Evolutionary conservation across 1,140 invertebrate species (phyloP).

Genomic region (Neodiprion lecontei): DNA sequence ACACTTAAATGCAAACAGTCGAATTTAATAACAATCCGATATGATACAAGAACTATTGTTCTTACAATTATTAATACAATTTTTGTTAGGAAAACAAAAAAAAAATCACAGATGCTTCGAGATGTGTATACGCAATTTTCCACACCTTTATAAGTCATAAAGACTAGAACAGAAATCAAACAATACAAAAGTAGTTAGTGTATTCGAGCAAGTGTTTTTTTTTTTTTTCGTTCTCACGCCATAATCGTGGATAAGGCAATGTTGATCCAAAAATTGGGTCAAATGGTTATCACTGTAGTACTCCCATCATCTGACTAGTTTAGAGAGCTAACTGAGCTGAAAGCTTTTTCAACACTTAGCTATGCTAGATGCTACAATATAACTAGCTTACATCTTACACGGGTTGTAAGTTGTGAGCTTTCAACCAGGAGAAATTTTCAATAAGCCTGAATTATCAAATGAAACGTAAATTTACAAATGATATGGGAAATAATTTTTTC

Average conservation of each 20-base stretch:
- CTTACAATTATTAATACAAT: background rate
- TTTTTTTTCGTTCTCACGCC: background rate
- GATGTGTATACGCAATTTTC: background rate
- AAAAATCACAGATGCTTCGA: constrained; percentile 14
- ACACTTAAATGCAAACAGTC: background rate
- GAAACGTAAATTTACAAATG: background rate
- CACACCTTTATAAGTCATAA: background rate
- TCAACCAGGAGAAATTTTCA: too few species aligned
- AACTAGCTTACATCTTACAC: too few species aligned
- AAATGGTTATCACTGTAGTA: background rate
- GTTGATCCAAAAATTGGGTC: background rate
- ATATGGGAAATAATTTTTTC: background rate
- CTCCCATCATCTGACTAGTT: background rate
- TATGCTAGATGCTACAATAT: too few species aligned
- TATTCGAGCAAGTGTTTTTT: background rate
- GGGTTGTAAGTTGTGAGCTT: too few species aligned
- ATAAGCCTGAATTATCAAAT: too few species aligned
- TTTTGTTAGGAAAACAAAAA: background rate
- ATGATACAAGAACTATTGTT: constrained; percentile 6
- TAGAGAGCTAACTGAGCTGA: background rate
- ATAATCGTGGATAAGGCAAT: background rate
- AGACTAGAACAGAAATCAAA: background rate
- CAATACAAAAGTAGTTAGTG: background rate
- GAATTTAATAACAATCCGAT: constrained; percentile 8
- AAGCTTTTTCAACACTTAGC: too few species aligned